Evolutionary conservation across 1,140 invertebrate genomes (phyloP).

Genomic region (Oryzaephilus surinamensis): DNA sequence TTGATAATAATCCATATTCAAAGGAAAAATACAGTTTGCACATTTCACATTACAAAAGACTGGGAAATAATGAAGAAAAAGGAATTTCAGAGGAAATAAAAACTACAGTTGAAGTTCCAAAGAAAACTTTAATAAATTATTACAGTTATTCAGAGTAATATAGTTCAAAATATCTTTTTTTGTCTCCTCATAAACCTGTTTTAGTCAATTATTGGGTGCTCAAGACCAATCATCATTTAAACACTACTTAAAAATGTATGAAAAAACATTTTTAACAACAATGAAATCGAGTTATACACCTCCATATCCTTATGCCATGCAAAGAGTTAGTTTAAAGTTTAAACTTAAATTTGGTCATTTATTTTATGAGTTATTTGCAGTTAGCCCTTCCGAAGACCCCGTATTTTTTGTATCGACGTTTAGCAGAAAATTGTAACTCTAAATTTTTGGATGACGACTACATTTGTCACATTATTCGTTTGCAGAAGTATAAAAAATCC

Average conservation of each 20-base stretch:
- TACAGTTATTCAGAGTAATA: slow-evolving; percentile 8
- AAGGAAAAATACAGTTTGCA: slow-evolving; percentile 5
- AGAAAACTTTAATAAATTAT: slow-evolving; percentile 4
- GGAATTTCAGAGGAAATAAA: neutral
- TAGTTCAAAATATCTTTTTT: too few relatives aligned
- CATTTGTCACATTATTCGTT: neutral
- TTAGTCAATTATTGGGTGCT: too few relatives aligned
- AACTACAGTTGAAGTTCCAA: neutral
- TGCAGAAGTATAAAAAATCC: slow-evolving; percentile 18
- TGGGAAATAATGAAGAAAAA: slow-evolving; percentile 2
- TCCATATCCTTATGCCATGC: slow-evolving; percentile 21
- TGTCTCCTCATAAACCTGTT: too few relatives aligned
- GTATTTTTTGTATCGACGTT: slow-evolving; percentile 16
- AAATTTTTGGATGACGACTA: slow-evolving; percentile 25
- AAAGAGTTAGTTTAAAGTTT: slow-evolving; percentile 20
- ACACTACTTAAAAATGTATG: too few relatives aligned
- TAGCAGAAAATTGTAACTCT: slow-evolving; percentile 6
- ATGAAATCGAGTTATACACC: slow-evolving; percentile 26
- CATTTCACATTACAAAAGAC: slow-evolving; percentile 5
- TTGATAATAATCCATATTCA: slow-evolving; percentile 7
- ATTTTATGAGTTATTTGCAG: slow-evolving; percentile 14
- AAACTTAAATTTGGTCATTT: slow-evolving; percentile 2
- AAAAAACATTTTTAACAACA: slow-evolving; percentile 23
- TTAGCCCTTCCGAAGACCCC: slow-evolving; percentile 19
- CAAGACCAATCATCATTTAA: too few relatives aligned